A percentile compares a stretch with the other conserved stretches of the same genome.
These are phyloP conservation scores for Thunnus thynnus DNA, from an alignment of 2,113 vertebrate species.

Conservation along the genomic window DNA sequence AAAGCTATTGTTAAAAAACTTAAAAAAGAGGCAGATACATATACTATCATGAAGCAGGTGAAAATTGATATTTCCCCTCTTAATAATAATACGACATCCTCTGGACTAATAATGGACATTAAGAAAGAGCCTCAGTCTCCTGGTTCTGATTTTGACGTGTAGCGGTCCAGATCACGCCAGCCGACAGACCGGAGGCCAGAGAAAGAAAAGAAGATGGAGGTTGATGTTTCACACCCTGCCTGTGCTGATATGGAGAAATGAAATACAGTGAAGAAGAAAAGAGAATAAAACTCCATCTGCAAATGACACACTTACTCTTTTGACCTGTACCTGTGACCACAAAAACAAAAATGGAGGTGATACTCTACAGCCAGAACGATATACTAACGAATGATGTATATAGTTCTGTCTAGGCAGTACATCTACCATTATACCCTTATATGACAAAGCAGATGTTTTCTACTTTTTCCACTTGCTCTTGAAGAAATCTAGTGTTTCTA, in stretches of 20 bases:
- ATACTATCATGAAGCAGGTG: neutral
- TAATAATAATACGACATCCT: neutral
- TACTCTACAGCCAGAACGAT: neutral
- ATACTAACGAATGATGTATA: neutral
- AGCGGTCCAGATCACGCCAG: neutral
- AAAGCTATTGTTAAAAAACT: neutral
- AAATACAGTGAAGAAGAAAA: neutral
- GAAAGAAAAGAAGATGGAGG: constrained; percentile 47
- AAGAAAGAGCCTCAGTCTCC: constrained; percentile 54
- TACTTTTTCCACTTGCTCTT: neutral
- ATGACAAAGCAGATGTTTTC: constrained; percentile 1
- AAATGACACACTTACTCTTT: constrained; percentile 6
- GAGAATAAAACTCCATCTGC: neutral
- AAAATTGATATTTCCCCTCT: constrained; percentile 4
- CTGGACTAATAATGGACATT: constrained; percentile 5
- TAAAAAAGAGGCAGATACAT: neutral
- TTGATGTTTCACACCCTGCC: constrained; percentile 4
- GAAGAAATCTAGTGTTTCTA: neutral
- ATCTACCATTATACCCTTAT: neutral
- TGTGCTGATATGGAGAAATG: constrained; percentile 1
- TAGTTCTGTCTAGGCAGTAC: neutral
- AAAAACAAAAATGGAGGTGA: constrained; percentile 9
- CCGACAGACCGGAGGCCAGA: neutral
- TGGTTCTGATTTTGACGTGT: neutral
- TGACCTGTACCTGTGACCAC: neutral